Conservation (phyloP, 2,888 invertebrate genomes). For the Eupithecia insigniata region DNA sequence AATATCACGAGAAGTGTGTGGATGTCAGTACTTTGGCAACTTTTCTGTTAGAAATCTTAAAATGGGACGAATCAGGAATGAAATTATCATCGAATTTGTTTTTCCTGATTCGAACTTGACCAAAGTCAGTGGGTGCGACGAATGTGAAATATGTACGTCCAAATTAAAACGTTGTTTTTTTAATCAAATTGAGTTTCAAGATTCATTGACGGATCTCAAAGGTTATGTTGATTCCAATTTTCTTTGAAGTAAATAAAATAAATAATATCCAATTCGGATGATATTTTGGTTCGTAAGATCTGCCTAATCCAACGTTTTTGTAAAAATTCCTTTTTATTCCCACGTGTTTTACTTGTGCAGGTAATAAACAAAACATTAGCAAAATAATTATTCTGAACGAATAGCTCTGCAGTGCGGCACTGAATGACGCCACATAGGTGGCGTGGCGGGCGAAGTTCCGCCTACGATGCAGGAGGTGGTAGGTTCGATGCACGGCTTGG, state of each 20-base stretch:
- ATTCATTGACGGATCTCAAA: constrained; percentile 1
- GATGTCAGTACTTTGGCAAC: too few species aligned
- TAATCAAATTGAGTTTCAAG: constrained; percentile 4
- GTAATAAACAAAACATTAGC: neutral
- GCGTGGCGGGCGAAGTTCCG: too few species aligned
- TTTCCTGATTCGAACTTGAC: too few species aligned
- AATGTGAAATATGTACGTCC: too few species aligned
- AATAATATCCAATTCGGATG: neutral
- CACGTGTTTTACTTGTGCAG: neutral
- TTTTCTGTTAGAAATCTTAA: too few species aligned
- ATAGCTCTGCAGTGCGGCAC: constrained; percentile 4
- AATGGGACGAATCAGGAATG: too few species aligned
- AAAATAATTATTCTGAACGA: constrained; percentile 2
- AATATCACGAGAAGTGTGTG: too few species aligned
- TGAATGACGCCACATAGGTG: too few species aligned
- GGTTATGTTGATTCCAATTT: neutral
- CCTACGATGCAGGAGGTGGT: too few species aligned
- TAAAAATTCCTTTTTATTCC: neutral
- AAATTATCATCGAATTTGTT: too few species aligned
- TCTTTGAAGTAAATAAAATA: neutral
- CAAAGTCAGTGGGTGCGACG: too few species aligned
- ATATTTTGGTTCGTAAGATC: neutral
- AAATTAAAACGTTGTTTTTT: neutral
- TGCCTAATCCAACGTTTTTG: constrained; percentile 6
- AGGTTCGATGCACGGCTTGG: too few species aligned